Evolutionary conservation across 2,888 invertebrate genomes (phyloP).

Genomic region (Serripes groenlandicus): DNA sequence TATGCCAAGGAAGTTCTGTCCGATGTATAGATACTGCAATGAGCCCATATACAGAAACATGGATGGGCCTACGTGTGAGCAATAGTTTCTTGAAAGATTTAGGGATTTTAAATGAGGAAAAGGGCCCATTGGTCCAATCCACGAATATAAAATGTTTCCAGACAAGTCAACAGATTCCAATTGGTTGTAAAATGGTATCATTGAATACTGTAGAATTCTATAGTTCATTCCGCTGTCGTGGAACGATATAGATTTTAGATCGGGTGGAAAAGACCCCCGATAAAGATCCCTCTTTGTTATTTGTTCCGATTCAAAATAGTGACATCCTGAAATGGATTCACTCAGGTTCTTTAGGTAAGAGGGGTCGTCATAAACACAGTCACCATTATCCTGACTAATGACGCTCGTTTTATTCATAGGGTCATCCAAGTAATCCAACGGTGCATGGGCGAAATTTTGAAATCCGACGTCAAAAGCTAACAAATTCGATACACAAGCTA

Average conservation of each 20-base stretch:
- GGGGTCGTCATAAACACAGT: slow-evolving; percentile 29
- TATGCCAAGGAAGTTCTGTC: slow-evolving; percentile 45
- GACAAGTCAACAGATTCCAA: slow-evolving; percentile 37
- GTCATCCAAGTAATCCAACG: not conserved
- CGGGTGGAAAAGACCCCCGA: not conserved
- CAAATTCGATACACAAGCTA: slow-evolving; percentile 23
- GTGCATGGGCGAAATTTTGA: slow-evolving; percentile 32
- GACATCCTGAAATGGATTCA: not conserved
- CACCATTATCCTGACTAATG: not conserved
- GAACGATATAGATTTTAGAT: not conserved
- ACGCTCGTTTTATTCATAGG: not conserved
- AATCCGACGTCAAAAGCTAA: slow-evolving; percentile 7
- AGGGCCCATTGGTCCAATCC: slow-evolving; percentile 30
- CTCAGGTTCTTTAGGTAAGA: slow-evolving; percentile 26
- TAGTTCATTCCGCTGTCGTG: slow-evolving; percentile 27
- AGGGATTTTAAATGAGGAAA: slow-evolving; percentile 35
- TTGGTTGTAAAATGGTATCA: not conserved
- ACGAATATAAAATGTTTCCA: slow-evolving; percentile 27
- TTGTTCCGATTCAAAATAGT: slow-evolving; percentile 12
- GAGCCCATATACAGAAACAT: slow-evolving; percentile 15
- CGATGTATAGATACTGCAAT: slow-evolving; percentile 25
- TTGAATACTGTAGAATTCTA: not conserved
- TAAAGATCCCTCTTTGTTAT: not conserved
- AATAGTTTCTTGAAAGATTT: slow-evolving; percentile 42
- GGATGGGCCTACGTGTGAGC: slow-evolving; percentile 1